Evolutionary conservation across 1,140 invertebrate species (phyloP), one percentile per base, ranked within the genome.

Genomic region (Galleria mellonella): DNA sequence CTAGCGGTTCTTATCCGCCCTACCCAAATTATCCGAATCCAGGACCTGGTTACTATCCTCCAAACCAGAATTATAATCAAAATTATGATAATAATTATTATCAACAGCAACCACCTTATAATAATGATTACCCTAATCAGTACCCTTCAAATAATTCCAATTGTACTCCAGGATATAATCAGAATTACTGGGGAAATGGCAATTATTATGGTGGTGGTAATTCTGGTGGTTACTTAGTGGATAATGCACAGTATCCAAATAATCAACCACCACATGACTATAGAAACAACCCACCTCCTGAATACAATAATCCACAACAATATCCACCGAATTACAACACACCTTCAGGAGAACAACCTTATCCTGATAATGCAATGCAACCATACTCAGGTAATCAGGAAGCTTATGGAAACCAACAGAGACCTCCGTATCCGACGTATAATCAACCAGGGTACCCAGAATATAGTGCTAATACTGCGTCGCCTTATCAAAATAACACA

Each of bases 181-280:
- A 75, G 47, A 79, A 76, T 40, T 83, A 78, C 42, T 81, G 76
- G 78, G 62, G 66, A 6, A 75, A 72, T 33, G 64, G 70, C 6
- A 73, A 71, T 12, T 87, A 83, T 51, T 79, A 82, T 32, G 72
- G 74, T 7, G 77, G 79, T 35, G 72, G 74, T 7, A 79, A 81
- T 41, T 38, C 70, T 4, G 66, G 63, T 6, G 66, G 62, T 4
- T 83, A 81, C 17, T 6, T 23, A 23, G 87, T 86, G 43, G 81
- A 78, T 40, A 84, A 82, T 36, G 61, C 71, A 1, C 75, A 75
- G 36, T 85, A 76, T 39, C 51, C 62, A n/a, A 73, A 74, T 29
- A 74, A 71, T 33, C 75, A 71, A 33, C 47, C 55, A 0, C 55
- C 70, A 2, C 61, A 62, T 47, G 59, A 72, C n/a, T 72, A 56